Conservation (phyloP, 2,888 invertebrate genomes). For the Parochlus steinenii region DNA sequence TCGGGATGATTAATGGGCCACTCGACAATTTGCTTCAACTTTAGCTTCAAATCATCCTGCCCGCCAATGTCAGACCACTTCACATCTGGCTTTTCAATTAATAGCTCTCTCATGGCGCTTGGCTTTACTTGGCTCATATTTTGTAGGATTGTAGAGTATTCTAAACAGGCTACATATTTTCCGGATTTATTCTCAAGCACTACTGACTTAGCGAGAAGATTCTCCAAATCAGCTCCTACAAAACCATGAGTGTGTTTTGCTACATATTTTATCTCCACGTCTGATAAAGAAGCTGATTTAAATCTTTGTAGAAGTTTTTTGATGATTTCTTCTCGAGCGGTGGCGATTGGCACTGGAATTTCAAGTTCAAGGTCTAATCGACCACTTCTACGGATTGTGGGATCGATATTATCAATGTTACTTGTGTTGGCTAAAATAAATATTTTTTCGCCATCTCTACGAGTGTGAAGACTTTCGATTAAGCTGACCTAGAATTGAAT, state of each 20-base stretch:
- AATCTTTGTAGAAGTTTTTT: conserved; percentile 40
- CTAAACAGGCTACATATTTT: neutral
- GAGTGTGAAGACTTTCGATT: conserved; percentile 43
- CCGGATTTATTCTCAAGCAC: conserved; percentile 39
- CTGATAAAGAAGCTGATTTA: conserved; percentile 34
- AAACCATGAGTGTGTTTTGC: conserved; percentile 70
- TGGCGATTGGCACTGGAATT: conserved; percentile 53
- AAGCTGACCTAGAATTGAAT: too few species aligned
- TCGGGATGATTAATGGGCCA: conserved; percentile 85
- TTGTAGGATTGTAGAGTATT: neutral
- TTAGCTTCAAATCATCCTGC: conserved; percentile 66
- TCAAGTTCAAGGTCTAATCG: conserved; percentile 69
- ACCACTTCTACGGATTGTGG: conserved; percentile 59
- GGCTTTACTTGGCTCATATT: conserved; percentile 52
- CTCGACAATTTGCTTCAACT: conserved; percentile 76
- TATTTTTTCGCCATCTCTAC: conserved; percentile 32
- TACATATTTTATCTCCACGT: conserved; percentile 41
- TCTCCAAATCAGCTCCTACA: conserved; percentile 74
- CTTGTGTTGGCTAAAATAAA: conserved; percentile 65
- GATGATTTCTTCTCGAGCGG: conserved; percentile 50
- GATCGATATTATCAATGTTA: conserved; percentile 58
- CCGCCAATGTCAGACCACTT: conserved; percentile 92
- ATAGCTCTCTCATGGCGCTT: conserved; percentile 79
- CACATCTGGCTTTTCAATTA: conserved; percentile 76
- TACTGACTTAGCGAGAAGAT: conserved; percentile 57